These are phyloP conservation scores for Calliopsis andreniformis DNA, from an alignment of 1,140 invertebrate genomes.

Conservation along the genomic window DNA sequence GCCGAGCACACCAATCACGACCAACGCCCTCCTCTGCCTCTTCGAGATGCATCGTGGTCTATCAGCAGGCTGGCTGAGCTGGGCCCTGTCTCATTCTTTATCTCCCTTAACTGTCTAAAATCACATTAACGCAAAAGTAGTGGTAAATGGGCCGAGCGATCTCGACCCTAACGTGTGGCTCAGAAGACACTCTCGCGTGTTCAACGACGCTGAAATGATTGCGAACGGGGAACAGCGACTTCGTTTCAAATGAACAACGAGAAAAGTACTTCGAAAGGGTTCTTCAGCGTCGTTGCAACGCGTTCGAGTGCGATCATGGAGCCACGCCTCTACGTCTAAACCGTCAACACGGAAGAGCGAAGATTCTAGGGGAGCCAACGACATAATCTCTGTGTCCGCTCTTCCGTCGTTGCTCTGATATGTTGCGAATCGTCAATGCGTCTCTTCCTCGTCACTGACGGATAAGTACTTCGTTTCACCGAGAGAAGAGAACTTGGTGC, in stretches of 20 bases:
- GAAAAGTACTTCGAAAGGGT: no score
- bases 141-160: conserved; percentile 62
- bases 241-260: neutral
- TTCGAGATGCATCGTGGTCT: neutral
- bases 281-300: conserved; percentile 48
- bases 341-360: conserved; percentile 50
- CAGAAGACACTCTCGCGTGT: conserved; percentile 62
- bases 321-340: conserved; percentile 53
- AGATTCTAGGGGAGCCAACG: neutral
- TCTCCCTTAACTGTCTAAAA: conserved; percentile 76
- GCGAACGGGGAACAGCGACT: neutral
- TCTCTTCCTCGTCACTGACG: conserved; percentile 30
- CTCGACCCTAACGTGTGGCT: conserved; percentile 56
- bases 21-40: neutral
- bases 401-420: conserved; percentile 66
- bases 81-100: conserved; percentile 29
- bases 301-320: conserved; percentile 44
- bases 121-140: conserved; percentile 79
- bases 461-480: conserved; percentile 38
- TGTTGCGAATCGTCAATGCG: conserved; percentile 63
- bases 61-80: neutral
- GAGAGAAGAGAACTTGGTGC: conserved; percentile 20
- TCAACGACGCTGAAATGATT: conserved; percentile 43
- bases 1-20: neutral
- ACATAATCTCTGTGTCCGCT: conserved; percentile 7